A percentile compares a stretch with the other conserved stretches of the same genome.
phyloP scores from a whole-genome alignment of 2,113 vertebrate genomes.

The Cryptotis parvus region DNA sequence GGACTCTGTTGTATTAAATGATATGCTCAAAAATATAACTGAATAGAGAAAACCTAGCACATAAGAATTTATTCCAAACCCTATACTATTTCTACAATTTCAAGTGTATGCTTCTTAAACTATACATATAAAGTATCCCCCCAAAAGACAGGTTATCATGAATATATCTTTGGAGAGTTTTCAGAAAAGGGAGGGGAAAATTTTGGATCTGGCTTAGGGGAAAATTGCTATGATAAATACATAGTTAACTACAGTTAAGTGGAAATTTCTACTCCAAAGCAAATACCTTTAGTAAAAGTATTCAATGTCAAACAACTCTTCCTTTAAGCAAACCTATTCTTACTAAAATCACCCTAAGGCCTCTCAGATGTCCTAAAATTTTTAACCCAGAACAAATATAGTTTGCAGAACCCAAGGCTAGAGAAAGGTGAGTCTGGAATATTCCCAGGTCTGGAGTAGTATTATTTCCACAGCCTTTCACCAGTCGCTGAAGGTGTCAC shows the following conservation, averaged over 20 bases:
- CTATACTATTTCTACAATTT: neutral
- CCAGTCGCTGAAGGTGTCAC: constrained; percentile 29
- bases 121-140: constrained; percentile 7
- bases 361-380: constrained; percentile 28
- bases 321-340: neutral
- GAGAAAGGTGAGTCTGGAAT: constrained; percentile 42
- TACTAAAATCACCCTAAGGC: neutral
- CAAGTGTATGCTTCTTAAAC: neutral
- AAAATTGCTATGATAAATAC: constrained; percentile 43
- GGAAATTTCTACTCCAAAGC: neutral
- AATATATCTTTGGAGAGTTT: constrained; percentile 1
- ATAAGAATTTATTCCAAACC: constrained; percentile 2
- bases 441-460: neutral
- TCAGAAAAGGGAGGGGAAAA: constrained; percentile 39
- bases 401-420: constrained; percentile 16
- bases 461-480: constrained; percentile 55
- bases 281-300: constrained; percentile 51
- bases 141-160: neutral
- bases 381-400: constrained; percentile 21
- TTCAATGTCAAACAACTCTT: neutral
- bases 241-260: neutral
- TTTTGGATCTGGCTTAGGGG: neutral
- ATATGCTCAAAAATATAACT: neutral
- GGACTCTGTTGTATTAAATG: neutral
- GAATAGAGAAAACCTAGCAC: neutral